Evolutionary conservation across 2,888 invertebrate species (phyloP), one percentile per base, ranked within the genome.

Genomic region (Zhengitettix transpicula): DNA sequence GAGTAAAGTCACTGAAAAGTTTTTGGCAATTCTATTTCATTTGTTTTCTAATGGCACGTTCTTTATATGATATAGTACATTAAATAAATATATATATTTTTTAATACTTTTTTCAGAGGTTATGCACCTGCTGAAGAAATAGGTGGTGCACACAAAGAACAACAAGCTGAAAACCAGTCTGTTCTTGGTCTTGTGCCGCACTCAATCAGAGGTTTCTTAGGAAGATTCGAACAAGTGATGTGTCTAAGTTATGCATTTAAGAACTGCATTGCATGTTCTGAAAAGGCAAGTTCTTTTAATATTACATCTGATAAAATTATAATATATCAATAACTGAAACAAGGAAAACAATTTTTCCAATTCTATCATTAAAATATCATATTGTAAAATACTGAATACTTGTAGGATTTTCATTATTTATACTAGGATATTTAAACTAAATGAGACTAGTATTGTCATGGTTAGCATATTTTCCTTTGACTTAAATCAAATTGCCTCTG

Each of bases 221-320:
- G 87, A 65, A 81, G 83, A 52, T 91, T 85, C 71, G 84, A 87
- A 65, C 87, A 87, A 57, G 83, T 94, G 51, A 72, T 87, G 58
- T 96, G 96, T 0, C 87, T 91, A 1, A 90, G 91, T 52, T 78
- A 82, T 57, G 85, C 89, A 67, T 99, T 94, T 76, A 79, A 82
- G 59, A 87, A 89, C 65, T 99, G 98, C 70, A 90, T 94, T 54
- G 98, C 94, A 0, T 99, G 99, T 70, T 96, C 95, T 0, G 75
- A 65, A 67, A 65, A 66, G 78, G 64, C 62, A 58, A 41, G 47
- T n/a, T 2, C 28, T 28, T 28, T 7, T 7, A 47, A 47, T 14
- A 14, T 47, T 47, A 8, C n/a, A 47, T 47, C n/a, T 47, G 47
- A 47, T 47, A 42, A 10, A 11, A 42, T 42, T 42, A 11, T 42